Conservation (phyloP, 2,888 invertebrate species). For the Platypus cylindrus region DNA sequence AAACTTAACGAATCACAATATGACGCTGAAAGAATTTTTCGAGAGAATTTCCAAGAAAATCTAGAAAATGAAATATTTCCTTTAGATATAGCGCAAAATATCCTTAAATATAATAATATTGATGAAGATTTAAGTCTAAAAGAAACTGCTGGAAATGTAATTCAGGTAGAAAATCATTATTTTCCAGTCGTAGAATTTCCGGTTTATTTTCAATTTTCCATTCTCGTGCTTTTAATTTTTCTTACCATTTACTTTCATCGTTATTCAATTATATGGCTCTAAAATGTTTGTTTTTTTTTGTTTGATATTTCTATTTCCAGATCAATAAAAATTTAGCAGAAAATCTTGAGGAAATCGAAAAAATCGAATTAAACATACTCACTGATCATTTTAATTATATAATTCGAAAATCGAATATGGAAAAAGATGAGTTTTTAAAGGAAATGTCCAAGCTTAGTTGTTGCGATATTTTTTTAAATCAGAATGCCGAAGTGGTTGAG, state of each 20-base stretch:
- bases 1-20: too few species aligned
- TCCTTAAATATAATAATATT: slow-evolving; percentile 21
- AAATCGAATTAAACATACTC: slow-evolving; percentile 25
- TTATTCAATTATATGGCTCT: background rate
- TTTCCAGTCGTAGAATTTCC: background rate
- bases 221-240: background rate
- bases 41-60: slow-evolving; percentile 28
- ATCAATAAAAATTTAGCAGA: slow-evolving; percentile 12
- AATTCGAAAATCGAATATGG: slow-evolving; percentile 20
- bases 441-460: slow-evolving; percentile 24
- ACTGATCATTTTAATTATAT: slow-evolving; percentile 23
- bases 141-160: slow-evolving; percentile 17
- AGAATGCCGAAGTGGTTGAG: slow-evolving; percentile 9
- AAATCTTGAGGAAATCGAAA: slow-evolving; percentile 17
- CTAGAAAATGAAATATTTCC: slow-evolving; percentile 20
- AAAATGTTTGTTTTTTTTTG: too few species aligned
- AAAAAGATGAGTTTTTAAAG: slow-evolving; percentile 15
- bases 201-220: background rate
- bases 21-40: too few species aligned
- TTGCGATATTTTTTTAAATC: slow-evolving; percentile 20
- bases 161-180: slow-evolving; percentile 16
- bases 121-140: slow-evolving; percentile 18
- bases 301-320: slow-evolving; percentile 11
- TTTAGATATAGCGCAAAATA: slow-evolving; percentile 24
- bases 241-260: background rate